Base-by-base conservation (phyloP, 1,140 invertebrate genomes). In the Halyomorpha halys region DNA sequence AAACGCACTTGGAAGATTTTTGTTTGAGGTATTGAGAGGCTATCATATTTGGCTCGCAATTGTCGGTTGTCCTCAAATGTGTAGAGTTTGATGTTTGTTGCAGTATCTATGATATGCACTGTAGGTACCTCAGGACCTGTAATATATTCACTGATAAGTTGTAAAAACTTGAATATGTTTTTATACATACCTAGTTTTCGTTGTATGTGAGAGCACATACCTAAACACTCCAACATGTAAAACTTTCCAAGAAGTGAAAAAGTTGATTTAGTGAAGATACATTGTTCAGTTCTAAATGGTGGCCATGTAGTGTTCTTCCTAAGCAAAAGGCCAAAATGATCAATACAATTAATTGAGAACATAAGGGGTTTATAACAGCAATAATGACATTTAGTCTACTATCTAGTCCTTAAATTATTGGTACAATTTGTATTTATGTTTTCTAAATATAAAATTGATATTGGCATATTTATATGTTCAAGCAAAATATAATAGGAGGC, bases 151-250 rank as follows among this genome's bases (percentile, higher is more conserved):
- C 6, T 15, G 45, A 39, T 39, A 8, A 39, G 1, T 13, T 11
- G 6, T 23, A 23, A 25, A 18, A 30, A 25, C 15, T 18, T 16
- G 25, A n/a, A 39, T 18, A 27, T 2, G 1, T 53, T 53, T 53
- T 9, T 8, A 5, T 6, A 9, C 13, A 39, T n/a, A n/a, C n/a
- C n/a, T n/a, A n/a, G n/a, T n/a, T n/a, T n/a, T 39, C 34, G 6
- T 11, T 13, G 1, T 30, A n/a, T n/a, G n/a, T n/a, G n/a, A n/a
- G n/a, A n/a, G n/a, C 11, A 64, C 44, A 68, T 66, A 72, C 71
- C 84, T 59, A 87, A 75, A 72, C 87, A 90, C 70, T 89, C 85
- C 72, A 85, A 76, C 0, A 81, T 76, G 69, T 75, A 82, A 51
- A 73, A 73, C 15, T 51, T 65, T 16, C 59, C 45, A 44, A 68